These are phyloP conservation scores for Myiothlypis coronata DNA, from an alignment of 2,797 vertebrate species.

Conservation along the genomic window DNA sequence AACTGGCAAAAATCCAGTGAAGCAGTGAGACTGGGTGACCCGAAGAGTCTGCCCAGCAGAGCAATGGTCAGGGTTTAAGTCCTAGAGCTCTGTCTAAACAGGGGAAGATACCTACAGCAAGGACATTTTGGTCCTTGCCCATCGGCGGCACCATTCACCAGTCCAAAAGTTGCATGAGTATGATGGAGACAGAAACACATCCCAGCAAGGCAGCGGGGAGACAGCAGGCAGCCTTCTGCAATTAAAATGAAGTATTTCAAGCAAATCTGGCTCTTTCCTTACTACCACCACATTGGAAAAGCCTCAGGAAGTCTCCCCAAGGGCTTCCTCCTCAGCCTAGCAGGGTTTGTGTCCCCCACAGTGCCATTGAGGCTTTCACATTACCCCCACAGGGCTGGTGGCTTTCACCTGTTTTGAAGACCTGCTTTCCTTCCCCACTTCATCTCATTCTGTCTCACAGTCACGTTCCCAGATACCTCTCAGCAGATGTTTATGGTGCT, in stretches of 20 bases:
- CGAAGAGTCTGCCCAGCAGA: rapidly evolving
- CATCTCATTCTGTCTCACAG: background rate
- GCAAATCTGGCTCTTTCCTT: background rate
- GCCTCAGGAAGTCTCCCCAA: background rate
- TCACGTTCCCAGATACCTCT: background rate
- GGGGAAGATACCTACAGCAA: background rate
- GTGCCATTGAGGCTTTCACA: background rate
- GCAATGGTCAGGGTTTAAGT: background rate
- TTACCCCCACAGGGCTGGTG: background rate
- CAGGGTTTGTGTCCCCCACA: background rate
- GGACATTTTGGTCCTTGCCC: background rate
- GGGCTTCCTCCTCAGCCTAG: background rate
- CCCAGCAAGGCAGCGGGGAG: background rate
- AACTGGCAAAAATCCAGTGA: background rate
- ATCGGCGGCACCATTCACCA: background rate
- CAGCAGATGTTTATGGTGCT: constrained; percentile 21
- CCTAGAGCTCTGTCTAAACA: background rate
- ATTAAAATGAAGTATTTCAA: constrained; percentile 31
- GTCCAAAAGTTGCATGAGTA: background rate
- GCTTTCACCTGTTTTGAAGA: background rate
- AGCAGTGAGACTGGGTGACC: background rate
- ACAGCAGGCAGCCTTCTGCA: background rate
- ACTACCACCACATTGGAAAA: background rate
- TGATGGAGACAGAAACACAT: background rate
- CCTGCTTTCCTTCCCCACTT: background rate